phyloP scores from a whole-genome alignment of 2,888 invertebrate genomes.

The Epistrophella euchroma region DNA sequence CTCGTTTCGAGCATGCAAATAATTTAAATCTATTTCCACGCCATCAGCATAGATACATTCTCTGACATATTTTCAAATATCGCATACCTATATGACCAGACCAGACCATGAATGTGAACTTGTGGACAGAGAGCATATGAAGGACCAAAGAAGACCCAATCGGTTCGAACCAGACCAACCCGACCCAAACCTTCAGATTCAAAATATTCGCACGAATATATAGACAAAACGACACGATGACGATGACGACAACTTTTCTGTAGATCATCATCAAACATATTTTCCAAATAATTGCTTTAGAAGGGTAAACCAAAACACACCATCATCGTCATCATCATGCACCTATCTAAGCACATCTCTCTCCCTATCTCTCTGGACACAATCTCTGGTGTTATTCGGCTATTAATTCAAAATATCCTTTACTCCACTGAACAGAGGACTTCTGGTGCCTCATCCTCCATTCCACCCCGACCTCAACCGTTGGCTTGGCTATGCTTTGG shows the following conservation, averaged over 20 bases:
- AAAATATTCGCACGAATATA: not conserved
- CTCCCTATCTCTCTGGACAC: conserved; percentile 46
- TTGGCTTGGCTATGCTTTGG: conserved; percentile 10
- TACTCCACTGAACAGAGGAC: not conserved
- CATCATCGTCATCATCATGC: conserved; percentile 43
- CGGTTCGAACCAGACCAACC: not conserved
- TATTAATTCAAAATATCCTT: conserved; percentile 70
- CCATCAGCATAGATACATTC: conserved; percentile 55
- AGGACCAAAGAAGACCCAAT: not conserved
- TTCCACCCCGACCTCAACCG: not conserved
- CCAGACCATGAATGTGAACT: not conserved
- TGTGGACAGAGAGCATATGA: not conserved
- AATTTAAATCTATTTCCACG: conserved; percentile 72
- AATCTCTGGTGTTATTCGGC: conserved; percentile 69
- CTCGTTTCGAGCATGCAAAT: conserved; percentile 73
- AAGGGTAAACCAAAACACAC: conserved; percentile 68
- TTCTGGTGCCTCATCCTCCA: not conserved
- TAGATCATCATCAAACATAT: conserved; percentile 70
- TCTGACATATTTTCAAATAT: not conserved
- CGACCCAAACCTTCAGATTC: not conserved
- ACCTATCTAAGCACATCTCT: conserved; percentile 39
- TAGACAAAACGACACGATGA: conserved; percentile 1
- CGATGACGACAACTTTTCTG: conserved; percentile 48
- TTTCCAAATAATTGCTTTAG: conserved; percentile 75
- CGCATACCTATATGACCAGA: not conserved